A percentile compares a stretch with the other conserved stretches of the same genome.
Evolutionary conservation across 2,888 invertebrate genomes (phyloP).

Genomic region (Phortica okadai): DNA sequence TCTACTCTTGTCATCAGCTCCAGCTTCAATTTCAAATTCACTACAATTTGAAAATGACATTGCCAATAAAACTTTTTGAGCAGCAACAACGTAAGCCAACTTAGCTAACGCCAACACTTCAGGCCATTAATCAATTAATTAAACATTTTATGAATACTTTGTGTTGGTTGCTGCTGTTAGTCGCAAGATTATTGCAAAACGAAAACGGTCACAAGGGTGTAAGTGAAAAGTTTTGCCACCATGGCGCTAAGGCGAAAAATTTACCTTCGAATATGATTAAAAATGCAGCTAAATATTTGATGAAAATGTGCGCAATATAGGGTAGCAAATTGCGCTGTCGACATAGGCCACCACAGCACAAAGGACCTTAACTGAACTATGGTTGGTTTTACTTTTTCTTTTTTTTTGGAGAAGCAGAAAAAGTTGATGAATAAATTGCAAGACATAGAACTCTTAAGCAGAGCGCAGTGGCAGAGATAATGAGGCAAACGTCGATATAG

Average conservation of each 20-base stretch:
- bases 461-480: background rate
- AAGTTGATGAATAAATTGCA: background rate
- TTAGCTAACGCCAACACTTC: constrained; percentile 42
- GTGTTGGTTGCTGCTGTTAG: background rate
- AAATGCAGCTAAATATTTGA: constrained; percentile 65
- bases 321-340: background rate
- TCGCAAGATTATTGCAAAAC: constrained; percentile 40
- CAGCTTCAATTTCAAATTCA: background rate
- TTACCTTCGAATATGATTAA: constrained; percentile 6
- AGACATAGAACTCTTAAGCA: background rate
- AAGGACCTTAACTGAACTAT: background rate
- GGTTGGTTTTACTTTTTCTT: too few relatives aligned
- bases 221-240: background rate
- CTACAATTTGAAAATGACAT: background rate
- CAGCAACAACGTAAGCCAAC: background rate
- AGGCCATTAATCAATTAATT: constrained; percentile 72
- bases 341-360: background rate
- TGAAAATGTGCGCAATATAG: constrained; percentile 39
- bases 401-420: background rate
- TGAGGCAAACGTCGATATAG: constrained; percentile 9
- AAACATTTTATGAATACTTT: constrained; percentile 68
- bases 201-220: constrained; percentile 52
- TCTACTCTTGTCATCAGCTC: background rate
- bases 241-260: background rate
- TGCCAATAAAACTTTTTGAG: background rate